Evolutionary conservation across 2,113 vertebrate species (phyloP).

Genomic region (Lophius piscatorius): DNA sequence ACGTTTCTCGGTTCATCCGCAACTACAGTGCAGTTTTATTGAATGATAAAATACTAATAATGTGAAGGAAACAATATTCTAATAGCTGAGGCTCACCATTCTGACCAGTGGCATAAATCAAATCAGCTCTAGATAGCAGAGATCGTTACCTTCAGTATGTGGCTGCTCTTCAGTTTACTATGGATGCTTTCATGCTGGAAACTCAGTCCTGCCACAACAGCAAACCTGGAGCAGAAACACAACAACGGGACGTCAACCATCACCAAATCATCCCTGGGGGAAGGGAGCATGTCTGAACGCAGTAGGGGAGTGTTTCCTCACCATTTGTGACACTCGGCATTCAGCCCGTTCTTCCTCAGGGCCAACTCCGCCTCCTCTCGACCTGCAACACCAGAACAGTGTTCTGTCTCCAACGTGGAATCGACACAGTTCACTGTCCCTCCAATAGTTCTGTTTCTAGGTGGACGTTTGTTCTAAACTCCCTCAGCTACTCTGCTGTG

Average conservation of each 20-base stretch:
- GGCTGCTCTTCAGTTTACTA: conserved; percentile 75
- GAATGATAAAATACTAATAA: too few species aligned
- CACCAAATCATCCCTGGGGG: neutral
- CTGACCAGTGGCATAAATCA: neutral
- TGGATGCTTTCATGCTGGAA: conserved; percentile 73
- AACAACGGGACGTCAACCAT: neutral
- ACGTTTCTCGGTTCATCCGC: too few species aligned
- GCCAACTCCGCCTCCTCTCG: conserved; percentile 84
- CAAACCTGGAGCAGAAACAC: conserved; percentile 69
- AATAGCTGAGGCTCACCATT: neutral
- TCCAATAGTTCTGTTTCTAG: neutral
- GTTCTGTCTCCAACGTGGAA: neutral
- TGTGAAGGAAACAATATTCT: too few species aligned
- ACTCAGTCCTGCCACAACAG: conserved; percentile 60
- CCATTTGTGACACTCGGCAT: conserved; percentile 90
- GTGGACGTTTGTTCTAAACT: neutral
- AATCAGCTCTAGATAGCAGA: neutral
- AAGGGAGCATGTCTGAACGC: neutral
- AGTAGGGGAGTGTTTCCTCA: conserved; percentile 52
- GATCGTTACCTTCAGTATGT: conserved; percentile 75
- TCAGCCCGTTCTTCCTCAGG: conserved; percentile 82
- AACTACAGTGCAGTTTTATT: too few species aligned
- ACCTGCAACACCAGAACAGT: conserved; percentile 76
- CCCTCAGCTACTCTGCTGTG: neutral
- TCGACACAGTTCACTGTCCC: neutral